Conservation (phyloP, 2,888 invertebrate genomes). For the Steinernema carpocapsae region DNA sequence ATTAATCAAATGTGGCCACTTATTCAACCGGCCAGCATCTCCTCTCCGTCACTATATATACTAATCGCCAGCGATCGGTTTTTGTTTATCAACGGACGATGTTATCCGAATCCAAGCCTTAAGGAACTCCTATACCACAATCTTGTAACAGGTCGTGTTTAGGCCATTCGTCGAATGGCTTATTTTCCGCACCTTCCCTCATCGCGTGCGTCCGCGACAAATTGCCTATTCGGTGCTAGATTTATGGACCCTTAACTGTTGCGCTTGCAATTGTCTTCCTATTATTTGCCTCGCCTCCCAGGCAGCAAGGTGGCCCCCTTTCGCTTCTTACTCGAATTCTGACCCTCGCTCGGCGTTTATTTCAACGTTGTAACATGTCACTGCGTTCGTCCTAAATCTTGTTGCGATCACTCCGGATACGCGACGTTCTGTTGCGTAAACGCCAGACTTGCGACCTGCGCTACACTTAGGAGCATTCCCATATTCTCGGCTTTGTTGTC, state of each 20-base stretch:
- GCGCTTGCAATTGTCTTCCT: neutral
- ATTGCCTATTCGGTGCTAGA: neutral
- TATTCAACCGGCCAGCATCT: conserved; percentile 4
- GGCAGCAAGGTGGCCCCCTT: neutral
- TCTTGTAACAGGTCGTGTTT: neutral
- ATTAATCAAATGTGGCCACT: conserved; percentile 15
- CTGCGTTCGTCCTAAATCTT: neutral
- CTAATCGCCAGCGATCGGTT: conserved; percentile 20
- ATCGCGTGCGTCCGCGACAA: conserved; percentile 1
- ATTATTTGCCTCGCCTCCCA: neutral
- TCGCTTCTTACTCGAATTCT: neutral
- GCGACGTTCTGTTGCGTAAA: neutral
- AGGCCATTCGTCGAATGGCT: neutral
- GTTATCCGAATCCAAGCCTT: neutral
- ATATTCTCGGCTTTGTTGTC: neutral
- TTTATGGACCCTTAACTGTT: conserved; percentile 5
- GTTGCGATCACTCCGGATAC: neutral
- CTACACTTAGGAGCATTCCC: neutral
- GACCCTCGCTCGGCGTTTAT: neutral
- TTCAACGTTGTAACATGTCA: neutral
- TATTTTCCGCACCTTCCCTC: neutral
- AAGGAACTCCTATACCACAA: neutral
- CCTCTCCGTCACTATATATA: neutral
- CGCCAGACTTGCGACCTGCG: neutral
- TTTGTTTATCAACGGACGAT: conserved; percentile 6